Base-by-base conservation (phyloP, 2,888 invertebrate genomes). In the Drosophila testacea region DNA sequence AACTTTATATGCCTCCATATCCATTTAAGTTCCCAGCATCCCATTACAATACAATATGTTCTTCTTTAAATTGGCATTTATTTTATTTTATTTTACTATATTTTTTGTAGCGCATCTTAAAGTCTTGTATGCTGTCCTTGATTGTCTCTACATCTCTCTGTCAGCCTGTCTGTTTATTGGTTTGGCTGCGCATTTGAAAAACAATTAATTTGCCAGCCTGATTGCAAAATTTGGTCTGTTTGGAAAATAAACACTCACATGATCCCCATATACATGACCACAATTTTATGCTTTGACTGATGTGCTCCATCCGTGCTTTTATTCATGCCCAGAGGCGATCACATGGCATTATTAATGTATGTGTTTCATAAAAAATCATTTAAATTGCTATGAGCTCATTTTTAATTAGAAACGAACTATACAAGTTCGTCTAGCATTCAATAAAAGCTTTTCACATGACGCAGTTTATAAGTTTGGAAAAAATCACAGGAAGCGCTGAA, bases 261-360 rank as follows among this genome's bases (percentile, higher is more conserved):
- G 63, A 64, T 56, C 70, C 81, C 69, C 81, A 79, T 79, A 79
- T 79, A 78, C 88, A 86, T 80, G 83, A 88, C 86, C 89, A 88
- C 83, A 86, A 55, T 78, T 69, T 83, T 48, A 68, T 70, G 84
- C 84, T 47, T 71, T 81, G 89, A 86, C 81, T 83, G 84, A 88
- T 83, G 79, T 81, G 69, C 70, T 42, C 64, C 77, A 65, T 52
- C 61, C 50, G 41, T 51, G 51, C 11, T 13, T 3, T 44, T 41
- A 6, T 39, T 28, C 6, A 27, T 22, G 27, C 51, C 52, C 54
- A 6, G 13, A 59, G 59, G 39, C 34, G 34, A 56, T 50, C 30
- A 34, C 22, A 38, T 7, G 28, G 62, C 81, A 81, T 74, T 68
- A 68, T 79, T 63, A 69, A 77, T 68, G 32, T 48, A 64, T 48